Percentiles rank a stretch among this genome's conserved stretches.
Conservation (phyloP, 2,113 vertebrate genomes). For the Gracilinanus agilis region DNA sequence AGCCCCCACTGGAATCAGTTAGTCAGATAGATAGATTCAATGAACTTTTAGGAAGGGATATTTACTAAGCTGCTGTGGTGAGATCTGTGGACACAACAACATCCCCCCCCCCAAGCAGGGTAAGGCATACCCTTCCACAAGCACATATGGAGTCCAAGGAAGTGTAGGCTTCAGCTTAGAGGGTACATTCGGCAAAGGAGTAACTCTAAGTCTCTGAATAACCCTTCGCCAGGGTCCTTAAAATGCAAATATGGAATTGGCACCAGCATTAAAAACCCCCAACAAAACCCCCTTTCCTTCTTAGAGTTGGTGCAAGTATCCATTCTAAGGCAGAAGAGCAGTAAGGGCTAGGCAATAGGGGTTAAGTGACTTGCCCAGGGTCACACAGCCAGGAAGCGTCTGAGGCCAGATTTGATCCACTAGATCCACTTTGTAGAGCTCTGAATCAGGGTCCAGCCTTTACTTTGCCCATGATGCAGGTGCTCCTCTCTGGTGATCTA, state of each 20-base stretch:
- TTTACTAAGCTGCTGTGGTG: neutral
- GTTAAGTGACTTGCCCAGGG: too few relatives aligned
- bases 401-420: too few relatives aligned
- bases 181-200: neutral
- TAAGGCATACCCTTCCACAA: neutral
- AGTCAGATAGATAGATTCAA: neutral
- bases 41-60: neutral
- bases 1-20: neutral
- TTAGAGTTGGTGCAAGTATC: too few relatives aligned
- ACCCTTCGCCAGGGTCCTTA: too few relatives aligned
- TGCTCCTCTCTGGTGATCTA: too few relatives aligned
- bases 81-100: neutral
- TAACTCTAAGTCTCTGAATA: neutral
- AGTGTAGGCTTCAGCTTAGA: neutral
- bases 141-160: too few relatives aligned
- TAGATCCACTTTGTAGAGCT: neutral
- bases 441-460: neutral
- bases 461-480: neutral
- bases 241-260: too few relatives aligned
- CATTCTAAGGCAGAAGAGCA: too few relatives aligned
- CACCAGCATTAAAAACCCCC: neutral
- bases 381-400: too few relatives aligned
- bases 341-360: too few relatives aligned
- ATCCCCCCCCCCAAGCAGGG: neutral
- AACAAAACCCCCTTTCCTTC: too few relatives aligned